Conservation (phyloP, 2,797 vertebrate species). For the Brachyrhaphis roseni region DNA sequence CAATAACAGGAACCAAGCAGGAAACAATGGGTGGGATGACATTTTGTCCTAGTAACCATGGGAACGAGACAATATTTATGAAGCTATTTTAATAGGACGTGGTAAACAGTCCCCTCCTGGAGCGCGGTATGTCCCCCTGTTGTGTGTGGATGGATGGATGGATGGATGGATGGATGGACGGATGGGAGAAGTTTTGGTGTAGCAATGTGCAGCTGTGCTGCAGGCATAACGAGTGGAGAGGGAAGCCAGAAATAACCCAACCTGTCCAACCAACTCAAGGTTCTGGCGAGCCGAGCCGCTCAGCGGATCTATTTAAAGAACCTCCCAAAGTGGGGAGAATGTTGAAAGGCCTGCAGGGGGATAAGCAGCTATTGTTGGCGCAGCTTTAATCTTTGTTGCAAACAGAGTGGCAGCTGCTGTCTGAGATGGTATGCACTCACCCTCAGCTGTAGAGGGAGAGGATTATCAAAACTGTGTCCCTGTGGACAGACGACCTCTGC, state of each 20-base stretch:
- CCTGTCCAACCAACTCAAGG: constrained; percentile 35
- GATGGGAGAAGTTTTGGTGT: constrained; percentile 21
- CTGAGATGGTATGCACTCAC: constrained; percentile 35
- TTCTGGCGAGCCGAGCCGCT: background rate
- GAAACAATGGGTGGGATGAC: constrained; percentile 53
- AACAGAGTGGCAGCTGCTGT: constrained; percentile 65
- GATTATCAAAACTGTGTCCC: constrained; percentile 41
- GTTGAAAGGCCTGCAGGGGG: constrained; percentile 30
- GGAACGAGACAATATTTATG: constrained; percentile 63
- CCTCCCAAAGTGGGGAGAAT: constrained; percentile 18
- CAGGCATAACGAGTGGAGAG: constrained; percentile 43
- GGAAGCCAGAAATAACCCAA: constrained; percentile 6
- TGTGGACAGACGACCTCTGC: constrained; percentile 37
- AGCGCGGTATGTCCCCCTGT: constrained; percentile 32
- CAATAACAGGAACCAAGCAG: constrained; percentile 30
- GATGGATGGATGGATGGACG: background rate
- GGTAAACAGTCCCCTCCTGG: constrained; percentile 39
- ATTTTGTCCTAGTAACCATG: constrained; percentile 58
- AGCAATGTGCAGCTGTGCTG: constrained; percentile 64
- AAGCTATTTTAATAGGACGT: constrained; percentile 57
- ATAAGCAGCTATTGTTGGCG: constrained; percentile 55
- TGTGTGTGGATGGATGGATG: constrained; percentile 17
- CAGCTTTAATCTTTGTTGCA: constrained; percentile 69
- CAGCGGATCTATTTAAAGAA: constrained; percentile 52
- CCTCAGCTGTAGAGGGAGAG: constrained; percentile 35